Evolutionary conservation across 1,140 invertebrate genomes (phyloP).

Genomic region (Leptestheria dahalacensis): DNA sequence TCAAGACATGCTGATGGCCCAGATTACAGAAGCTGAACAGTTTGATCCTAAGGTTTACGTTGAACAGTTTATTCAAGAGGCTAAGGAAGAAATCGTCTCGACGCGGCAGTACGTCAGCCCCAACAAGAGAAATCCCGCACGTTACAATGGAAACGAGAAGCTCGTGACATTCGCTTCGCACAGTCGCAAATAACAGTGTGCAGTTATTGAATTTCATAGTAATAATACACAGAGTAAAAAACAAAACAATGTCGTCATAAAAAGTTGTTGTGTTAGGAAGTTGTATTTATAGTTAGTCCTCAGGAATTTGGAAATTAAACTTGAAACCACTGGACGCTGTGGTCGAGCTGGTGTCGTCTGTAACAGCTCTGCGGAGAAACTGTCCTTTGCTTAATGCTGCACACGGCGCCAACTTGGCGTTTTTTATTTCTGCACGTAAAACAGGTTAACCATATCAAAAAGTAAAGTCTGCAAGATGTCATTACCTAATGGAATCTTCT

Average conservation of each 20-base stretch:
- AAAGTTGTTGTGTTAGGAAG: background rate
- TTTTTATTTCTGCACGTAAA: background rate
- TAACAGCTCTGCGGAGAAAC: slow-evolving; percentile 4
- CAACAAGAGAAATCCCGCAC: background rate
- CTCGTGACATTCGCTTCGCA: no score
- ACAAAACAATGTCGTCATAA: background rate
- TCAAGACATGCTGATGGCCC: slow-evolving; percentile 45
- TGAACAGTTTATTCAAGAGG: slow-evolving; percentile 38
- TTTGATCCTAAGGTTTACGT: slow-evolving; percentile 62
- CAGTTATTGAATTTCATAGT: no score
- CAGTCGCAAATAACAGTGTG: no score
- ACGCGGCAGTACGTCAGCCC: background rate
- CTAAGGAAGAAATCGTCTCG: slow-evolving; percentile 34
- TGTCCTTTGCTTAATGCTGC: background rate
- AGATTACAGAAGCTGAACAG: slow-evolving; percentile 50
- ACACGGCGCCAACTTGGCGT: background rate
- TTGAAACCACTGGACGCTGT: background rate
- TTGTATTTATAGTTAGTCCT: slow-evolving; percentile 2
- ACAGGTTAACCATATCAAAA: background rate
- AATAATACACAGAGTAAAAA: background rate
- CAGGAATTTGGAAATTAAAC: slow-evolving; percentile 2
- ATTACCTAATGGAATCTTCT: background rate
- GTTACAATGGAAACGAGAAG: background rate
- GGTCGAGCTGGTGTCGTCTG: background rate
- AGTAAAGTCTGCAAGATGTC: background rate